Evolutionary conservation across 2,113 vertebrate genomes (phyloP), one percentile per base, ranked within the genome.

Genomic region (Forbesichthys papilliferus): DNA sequence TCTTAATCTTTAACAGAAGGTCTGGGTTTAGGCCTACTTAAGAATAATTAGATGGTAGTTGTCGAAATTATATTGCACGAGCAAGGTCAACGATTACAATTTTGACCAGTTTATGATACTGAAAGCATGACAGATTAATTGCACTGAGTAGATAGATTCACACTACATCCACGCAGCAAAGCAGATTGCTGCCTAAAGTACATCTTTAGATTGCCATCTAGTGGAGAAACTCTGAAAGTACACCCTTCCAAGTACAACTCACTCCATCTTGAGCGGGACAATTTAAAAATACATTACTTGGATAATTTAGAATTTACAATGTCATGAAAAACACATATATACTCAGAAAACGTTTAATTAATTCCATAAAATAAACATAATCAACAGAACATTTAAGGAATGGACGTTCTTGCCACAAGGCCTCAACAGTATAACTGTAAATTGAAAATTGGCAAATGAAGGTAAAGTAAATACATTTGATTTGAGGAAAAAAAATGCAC

Each of bases 301-400:
- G 36, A 8, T 42, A 42, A 42, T 5, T 5, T 42, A 42, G 5
- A 42, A 42, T 3, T 6, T 5, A 42, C 36, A 42, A 62, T 51
- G 3, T 55, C 4, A 3, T 67, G 55, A 58, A 2, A 16, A 34
- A 47, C 18, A 46, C 27, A 49, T 13, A 11, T 27, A 27, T 64
- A 53, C 71, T 73, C 53, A 48, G 3, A 76, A 84, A 87, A 85
- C 53, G 66, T 52, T 85, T 86, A 82, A 80, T 83, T 1, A 42
- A 73, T 75, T 82, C 77, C 57, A 69, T 72, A 75, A 20, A 88
- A 86, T 66, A 85, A 82, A 82, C 69, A 76, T 18, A 68, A 3
- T 73, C 20, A 61, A 76, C 49, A 64, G 65, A 66, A 5, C 3
- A 48, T 51, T 14, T 65, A 70, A 47, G 64, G 61, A 79, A 80